phyloP scores from a whole-genome alignment of 2,113 vertebrate species.

The Macrotis lagotis region DNA sequence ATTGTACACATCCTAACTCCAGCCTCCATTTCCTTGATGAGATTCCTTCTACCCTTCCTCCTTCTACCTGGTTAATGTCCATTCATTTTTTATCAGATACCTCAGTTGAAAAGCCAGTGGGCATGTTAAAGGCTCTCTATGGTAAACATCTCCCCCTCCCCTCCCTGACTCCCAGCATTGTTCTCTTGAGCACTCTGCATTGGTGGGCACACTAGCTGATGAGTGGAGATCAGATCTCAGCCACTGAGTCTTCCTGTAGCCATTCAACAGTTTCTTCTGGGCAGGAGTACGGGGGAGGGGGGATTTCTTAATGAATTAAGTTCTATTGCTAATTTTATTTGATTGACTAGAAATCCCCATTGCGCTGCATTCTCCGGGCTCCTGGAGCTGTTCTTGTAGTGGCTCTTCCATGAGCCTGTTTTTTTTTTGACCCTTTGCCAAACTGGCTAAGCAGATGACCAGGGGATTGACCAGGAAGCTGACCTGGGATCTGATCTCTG shows the following conservation, averaged over 20 bases:
- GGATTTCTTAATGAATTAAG: background rate
- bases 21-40: slow-evolving; percentile 4
- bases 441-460: no score
- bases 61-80: slow-evolving; percentile 29
- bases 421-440: background rate
- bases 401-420: background rate
- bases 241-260: background rate
- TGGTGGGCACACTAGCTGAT: background rate
- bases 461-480: no score
- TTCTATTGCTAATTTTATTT: background rate
- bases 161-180: background rate
- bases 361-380: background rate
- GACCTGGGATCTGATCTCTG: no score
- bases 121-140: slow-evolving; percentile 76
- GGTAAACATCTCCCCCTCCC: slow-evolving; percentile 58
- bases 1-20: background rate
- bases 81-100: slow-evolving; percentile 71
- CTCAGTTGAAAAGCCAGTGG: slow-evolving; percentile 44
- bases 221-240: background rate
- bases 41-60: background rate
- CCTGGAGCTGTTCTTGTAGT: background rate
- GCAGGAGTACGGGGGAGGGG: background rate
- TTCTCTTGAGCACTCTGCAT: background rate
- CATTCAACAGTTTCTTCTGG: background rate
- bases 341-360: background rate